Conservation (phyloP, 2,888 invertebrate species). For the Melieria picta region DNA sequence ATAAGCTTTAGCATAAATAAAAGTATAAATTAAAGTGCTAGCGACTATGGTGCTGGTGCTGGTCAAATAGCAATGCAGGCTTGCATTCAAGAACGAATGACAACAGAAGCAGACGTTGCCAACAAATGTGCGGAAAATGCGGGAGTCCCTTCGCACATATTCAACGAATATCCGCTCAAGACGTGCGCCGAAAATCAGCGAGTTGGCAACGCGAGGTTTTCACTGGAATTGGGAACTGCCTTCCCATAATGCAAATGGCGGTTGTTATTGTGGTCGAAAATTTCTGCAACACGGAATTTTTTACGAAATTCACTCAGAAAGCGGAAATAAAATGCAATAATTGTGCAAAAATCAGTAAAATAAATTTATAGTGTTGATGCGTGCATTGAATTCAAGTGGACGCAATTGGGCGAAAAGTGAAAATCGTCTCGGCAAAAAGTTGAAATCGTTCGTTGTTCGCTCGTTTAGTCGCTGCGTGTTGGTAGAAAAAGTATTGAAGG, state of each 20-base stretch:
- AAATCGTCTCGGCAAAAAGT: slow-evolving; percentile 46
- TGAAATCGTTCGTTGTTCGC: slow-evolving; percentile 22
- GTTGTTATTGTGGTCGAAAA: slow-evolving; percentile 91
- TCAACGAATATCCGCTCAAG: too few relatives aligned
- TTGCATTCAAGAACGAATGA: too few relatives aligned
- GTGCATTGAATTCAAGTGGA: slow-evolving; percentile 42
- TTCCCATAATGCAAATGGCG: slow-evolving; percentile 88
- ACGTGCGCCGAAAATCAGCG: too few relatives aligned
- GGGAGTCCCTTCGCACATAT: too few relatives aligned
- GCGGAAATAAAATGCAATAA: slow-evolving; percentile 50
- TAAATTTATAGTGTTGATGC: slow-evolving; percentile 44
- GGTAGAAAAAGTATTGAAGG: slow-evolving; percentile 14
- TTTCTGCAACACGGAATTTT: slow-evolving; percentile 59
- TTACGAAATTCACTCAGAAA: slow-evolving; percentile 59
- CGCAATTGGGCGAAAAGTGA: slow-evolving; percentile 41
- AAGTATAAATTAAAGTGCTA: too few relatives aligned
- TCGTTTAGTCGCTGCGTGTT: slow-evolving; percentile 15
- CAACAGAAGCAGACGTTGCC: too few relatives aligned
- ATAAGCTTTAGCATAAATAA: too few relatives aligned
- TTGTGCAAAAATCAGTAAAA: slow-evolving; percentile 51
- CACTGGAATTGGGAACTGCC: slow-evolving; percentile 1
- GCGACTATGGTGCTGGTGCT: too few relatives aligned
- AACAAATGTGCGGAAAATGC: too few relatives aligned
- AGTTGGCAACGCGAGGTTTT: too few relatives aligned
- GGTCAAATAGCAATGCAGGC: too few relatives aligned